Evolutionary conservation across 1,140 invertebrate genomes (phyloP).

Genomic region (Drosophila melanogaster): DNA sequence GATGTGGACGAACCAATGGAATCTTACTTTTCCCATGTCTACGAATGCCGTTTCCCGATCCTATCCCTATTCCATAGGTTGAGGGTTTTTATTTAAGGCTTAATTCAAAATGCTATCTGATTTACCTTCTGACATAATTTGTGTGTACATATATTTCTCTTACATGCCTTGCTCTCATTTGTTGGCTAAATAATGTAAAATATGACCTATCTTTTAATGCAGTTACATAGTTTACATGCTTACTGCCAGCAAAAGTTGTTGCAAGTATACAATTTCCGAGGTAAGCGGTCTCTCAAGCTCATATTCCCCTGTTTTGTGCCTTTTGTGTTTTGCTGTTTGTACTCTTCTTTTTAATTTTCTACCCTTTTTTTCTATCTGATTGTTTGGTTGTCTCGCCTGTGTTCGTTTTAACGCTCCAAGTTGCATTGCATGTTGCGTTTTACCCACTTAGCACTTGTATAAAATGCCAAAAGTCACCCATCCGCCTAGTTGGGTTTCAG

Average conservation of each 20-base stretch:
- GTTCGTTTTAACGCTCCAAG: constrained; percentile 10
- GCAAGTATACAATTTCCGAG: constrained; percentile 84
- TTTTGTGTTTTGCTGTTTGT: constrained; percentile 18
- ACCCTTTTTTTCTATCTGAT: constrained; percentile 22
- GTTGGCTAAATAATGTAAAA: constrained; percentile 60
- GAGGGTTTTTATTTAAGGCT: constrained; percentile 48
- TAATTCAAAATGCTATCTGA: constrained; percentile 15
- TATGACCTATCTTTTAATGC: constrained; percentile 51
- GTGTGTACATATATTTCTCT: constrained; percentile 53
- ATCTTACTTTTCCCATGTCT: constrained; percentile 3
- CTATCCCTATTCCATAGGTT: constrained; percentile 15
- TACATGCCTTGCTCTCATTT: constrained; percentile 70
- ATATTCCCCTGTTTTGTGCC: constrained; percentile 31
- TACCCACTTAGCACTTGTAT: constrained; percentile 19
- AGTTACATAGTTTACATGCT: constrained; percentile 83
- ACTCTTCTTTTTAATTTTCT: constrained; percentile 31
- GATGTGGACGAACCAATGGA: constrained; percentile 1
- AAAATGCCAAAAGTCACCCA: constrained; percentile 64
- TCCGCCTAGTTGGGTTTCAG: constrained; percentile 61
- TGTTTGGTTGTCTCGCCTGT: constrained; percentile 6
- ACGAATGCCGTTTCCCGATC: constrained; percentile 3
- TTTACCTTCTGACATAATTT: constrained; percentile 45
- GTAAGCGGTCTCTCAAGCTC: constrained; percentile 67
- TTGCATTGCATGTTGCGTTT: constrained; percentile 41
- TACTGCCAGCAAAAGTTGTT: constrained; percentile 83